Evolutionary conservation across 2,888 invertebrate species (phyloP).

Genomic region (Aleiodes leptofemur): DNA sequence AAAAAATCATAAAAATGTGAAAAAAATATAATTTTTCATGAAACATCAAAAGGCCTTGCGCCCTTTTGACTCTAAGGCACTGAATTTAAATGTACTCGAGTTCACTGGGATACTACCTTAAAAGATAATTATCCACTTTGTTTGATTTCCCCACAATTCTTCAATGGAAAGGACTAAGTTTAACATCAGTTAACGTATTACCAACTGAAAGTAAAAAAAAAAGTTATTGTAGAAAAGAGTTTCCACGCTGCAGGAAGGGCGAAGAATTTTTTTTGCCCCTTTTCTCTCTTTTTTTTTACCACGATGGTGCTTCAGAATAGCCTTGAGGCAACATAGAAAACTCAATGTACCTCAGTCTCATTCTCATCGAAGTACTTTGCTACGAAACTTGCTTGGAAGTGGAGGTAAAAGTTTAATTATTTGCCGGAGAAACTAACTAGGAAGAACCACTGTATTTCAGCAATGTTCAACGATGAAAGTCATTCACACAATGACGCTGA

Average conservation of each 20-base stretch:
- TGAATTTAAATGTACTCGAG: too few relatives aligned
- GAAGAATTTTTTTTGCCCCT: neutral
- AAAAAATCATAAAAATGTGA: too few relatives aligned
- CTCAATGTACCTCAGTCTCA: slow-evolving; percentile 6
- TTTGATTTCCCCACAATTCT: slow-evolving; percentile 34
- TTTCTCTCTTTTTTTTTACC: slow-evolving; percentile 6
- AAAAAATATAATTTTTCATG: too few relatives aligned
- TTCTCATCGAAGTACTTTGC: slow-evolving; percentile 31
- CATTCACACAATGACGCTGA: neutral
- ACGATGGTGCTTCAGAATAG: slow-evolving; percentile 3
- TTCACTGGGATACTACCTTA: too few relatives aligned
- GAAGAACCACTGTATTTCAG: slow-evolving; percentile 14
- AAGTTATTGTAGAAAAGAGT: slow-evolving; percentile 27
- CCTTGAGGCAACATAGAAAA: slow-evolving; percentile 5
- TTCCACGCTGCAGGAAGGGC: neutral
- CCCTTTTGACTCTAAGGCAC: too few relatives aligned
- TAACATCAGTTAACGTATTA: slow-evolving; percentile 40
- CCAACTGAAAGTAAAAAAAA: slow-evolving; percentile 5
- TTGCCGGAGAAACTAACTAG: neutral
- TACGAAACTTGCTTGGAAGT: slow-evolving; percentile 11
- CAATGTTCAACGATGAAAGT: neutral
- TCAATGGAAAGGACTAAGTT: slow-evolving; percentile 31
- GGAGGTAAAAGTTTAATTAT: slow-evolving; percentile 37
- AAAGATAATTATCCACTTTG: slow-evolving; percentile 32
- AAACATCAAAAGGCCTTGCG: too few relatives aligned